A percentile compares a stretch with the other conserved stretches of the same genome.
Evolutionary conservation across 2,113 vertebrate genomes (phyloP).

Genomic region (Mirounga angustirostris): DNA sequence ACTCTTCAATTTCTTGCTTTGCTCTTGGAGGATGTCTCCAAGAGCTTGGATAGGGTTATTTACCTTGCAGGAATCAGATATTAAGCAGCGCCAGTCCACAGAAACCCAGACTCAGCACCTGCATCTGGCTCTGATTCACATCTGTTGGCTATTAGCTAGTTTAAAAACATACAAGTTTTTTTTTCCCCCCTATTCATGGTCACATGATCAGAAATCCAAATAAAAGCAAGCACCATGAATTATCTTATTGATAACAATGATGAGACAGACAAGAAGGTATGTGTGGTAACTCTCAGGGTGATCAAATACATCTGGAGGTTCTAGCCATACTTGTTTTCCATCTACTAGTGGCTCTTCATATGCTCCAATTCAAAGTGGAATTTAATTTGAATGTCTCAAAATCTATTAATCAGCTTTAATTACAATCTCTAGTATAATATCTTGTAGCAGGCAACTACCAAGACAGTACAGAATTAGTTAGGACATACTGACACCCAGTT

Average conservation of each 20-base stretch:
- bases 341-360: not conserved
- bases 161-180: not conserved
- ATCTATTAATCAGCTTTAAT: not conserved
- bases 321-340: not conserved
- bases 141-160: not conserved
- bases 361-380: not conserved
- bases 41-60: not conserved
- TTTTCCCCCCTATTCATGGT: not conserved
- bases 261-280: not conserved
- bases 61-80: not conserved
- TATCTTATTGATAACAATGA: not conserved
- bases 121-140: slow-evolving; percentile 18
- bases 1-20: not conserved
- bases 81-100: not conserved
- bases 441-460: not conserved
- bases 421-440: not conserved
- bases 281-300: not conserved
- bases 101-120: not conserved
- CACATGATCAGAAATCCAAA: slow-evolving; percentile 37
- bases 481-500: not conserved
- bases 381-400: not conserved
- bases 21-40: not conserved
- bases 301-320: not conserved
- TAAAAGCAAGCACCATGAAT: not conserved
- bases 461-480: not conserved